Conservation (phyloP, 2,888 invertebrate genomes). For the Cataglyphis livida region DNA sequence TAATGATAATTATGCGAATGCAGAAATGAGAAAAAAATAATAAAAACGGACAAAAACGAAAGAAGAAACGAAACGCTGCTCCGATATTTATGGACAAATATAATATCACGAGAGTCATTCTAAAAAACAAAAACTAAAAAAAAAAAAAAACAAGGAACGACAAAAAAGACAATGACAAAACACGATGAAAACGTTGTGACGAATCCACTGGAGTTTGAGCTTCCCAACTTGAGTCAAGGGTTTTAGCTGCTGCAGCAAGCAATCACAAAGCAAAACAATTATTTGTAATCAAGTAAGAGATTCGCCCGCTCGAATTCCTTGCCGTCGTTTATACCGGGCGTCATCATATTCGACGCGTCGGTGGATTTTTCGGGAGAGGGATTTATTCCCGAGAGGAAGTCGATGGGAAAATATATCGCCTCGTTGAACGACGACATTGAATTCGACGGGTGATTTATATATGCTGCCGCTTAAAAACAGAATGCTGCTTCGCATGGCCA, state of each 20-base stretch:
- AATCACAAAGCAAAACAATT: constrained; percentile 73
- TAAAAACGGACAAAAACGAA: constrained; percentile 41
- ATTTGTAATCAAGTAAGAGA: constrained; percentile 65
- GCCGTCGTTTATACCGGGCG: neutral
- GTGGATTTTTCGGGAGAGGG: neutral
- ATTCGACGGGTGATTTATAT: constrained; percentile 68
- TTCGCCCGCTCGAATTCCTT: constrained; percentile 55
- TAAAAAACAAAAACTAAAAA: constrained; percentile 38
- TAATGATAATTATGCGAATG: constrained; percentile 64
- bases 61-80: constrained; percentile 47
- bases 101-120: constrained; percentile 46
- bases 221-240: constrained; percentile 85
- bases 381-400: neutral
- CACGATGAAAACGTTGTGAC: constrained; percentile 58
- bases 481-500: constrained; percentile 76
- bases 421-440: constrained; percentile 38
- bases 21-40: constrained; percentile 48
- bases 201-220: constrained; percentile 80
- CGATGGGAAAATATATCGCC: constrained; percentile 1
- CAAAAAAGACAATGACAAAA: constrained; percentile 51
- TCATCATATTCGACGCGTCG: constrained; percentile 4
- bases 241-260: constrained; percentile 82
- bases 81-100: constrained; percentile 33
- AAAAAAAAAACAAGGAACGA: constrained; percentile 33
- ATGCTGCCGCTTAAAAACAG: constrained; percentile 76